Percentiles rank a stretch among this genome's conserved stretches.
phyloP scores from a whole-genome alignment of 2,797 vertebrate genomes.

The Tenualosa thibaudeaui region DNA sequence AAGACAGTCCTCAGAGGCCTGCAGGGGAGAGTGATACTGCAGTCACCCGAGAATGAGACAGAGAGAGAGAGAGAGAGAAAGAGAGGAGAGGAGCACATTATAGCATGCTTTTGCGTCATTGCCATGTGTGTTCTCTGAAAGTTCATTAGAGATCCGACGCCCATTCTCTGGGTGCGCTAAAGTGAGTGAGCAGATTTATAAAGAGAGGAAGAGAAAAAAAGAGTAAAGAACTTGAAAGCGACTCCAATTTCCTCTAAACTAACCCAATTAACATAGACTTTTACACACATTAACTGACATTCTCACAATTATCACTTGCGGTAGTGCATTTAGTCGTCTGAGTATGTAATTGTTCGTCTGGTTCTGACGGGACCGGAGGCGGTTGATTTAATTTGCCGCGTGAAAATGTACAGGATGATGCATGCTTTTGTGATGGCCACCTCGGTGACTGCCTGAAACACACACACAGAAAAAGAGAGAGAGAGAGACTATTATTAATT shows the following conservation, averaged over 20 bases:
- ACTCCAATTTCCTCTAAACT: background rate
- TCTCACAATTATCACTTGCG: constrained; percentile 17
- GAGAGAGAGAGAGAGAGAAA: background rate
- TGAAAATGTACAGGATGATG: background rate
- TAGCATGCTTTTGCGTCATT: background rate
- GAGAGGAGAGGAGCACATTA: background rate
- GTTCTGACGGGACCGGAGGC: background rate
- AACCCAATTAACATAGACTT: constrained; percentile 23
- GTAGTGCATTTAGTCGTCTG: background rate
- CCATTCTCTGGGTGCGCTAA: background rate
- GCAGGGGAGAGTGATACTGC: constrained; percentile 8
- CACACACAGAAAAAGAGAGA: background rate
- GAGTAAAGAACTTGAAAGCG: constrained; percentile 14
- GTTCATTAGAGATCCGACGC: background rate
- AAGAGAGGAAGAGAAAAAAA: background rate
- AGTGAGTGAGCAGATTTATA: background rate
- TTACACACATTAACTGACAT: constrained; percentile 11
- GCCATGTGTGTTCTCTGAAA: background rate
- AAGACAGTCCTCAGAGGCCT: constrained; percentile 6
- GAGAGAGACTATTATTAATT: background rate
- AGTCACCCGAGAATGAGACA: background rate
- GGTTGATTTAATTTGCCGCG: background rate
- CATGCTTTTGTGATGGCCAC: background rate
- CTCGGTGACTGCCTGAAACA: background rate
- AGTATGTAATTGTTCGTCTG: background rate